Evolutionary conservation across 2,888 invertebrate species (phyloP).

Genomic region (Eristalis arbustorum): DNA sequence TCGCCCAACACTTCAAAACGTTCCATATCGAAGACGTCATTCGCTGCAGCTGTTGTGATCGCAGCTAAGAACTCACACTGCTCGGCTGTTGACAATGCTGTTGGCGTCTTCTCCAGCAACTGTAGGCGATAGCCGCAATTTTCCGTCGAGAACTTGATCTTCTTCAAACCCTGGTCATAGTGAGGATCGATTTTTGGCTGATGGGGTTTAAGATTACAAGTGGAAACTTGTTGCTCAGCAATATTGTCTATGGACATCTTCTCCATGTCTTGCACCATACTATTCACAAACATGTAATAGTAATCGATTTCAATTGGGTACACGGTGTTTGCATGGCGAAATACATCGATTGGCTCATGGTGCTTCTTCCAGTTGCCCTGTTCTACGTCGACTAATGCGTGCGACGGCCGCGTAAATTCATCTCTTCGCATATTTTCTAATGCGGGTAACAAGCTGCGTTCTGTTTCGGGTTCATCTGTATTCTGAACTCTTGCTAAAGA

Average conservation of each 20-base stretch:
- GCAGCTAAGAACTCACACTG: slow-evolving; percentile 81
- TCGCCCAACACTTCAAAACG: slow-evolving; percentile 92
- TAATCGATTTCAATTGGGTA: slow-evolving; percentile 86
- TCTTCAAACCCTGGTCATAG: neutral
- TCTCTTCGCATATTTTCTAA: slow-evolving; percentile 72
- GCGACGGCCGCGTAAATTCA: neutral
- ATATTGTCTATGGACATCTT: slow-evolving; percentile 69
- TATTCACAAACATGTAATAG: slow-evolving; percentile 84
- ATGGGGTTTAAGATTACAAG: slow-evolving; percentile 20
- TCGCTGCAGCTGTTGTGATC: slow-evolving; percentile 85
- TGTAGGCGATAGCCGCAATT: slow-evolving; percentile 48
- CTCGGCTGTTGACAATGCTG: slow-evolving; percentile 73
- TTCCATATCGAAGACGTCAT: slow-evolving; percentile 89
- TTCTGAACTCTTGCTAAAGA: slow-evolving; percentile 75
- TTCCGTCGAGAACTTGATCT: neutral
- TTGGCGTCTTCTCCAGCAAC: slow-evolving; percentile 71
- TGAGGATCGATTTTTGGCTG: neutral
- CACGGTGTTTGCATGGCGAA: slow-evolving; percentile 82
- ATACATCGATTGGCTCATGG: slow-evolving; percentile 86
- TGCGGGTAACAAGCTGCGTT: slow-evolving; percentile 73
- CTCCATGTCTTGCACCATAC: slow-evolving; percentile 66
- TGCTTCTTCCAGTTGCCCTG: slow-evolving; percentile 74
- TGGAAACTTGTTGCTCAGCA: neutral
- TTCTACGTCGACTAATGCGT: slow-evolving; percentile 51
- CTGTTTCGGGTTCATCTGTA: slow-evolving; percentile 72